These are phyloP conservation scores for Eupithecia dodoneata DNA, from an alignment of 2,888 invertebrate species.

Conservation along the genomic window DNA sequence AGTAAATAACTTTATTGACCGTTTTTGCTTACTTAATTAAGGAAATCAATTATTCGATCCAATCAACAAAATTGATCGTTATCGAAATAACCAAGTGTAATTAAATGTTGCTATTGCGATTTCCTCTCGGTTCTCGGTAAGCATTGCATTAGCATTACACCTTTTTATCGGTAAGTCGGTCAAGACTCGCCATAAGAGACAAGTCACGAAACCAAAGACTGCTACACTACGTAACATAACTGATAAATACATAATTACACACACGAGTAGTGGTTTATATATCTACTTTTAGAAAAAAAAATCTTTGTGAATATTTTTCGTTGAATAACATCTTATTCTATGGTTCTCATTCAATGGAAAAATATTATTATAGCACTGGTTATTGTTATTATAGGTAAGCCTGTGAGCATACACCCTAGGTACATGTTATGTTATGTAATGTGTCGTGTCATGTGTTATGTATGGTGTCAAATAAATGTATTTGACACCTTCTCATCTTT, in stretches of 20 bases:
- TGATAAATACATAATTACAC: slow-evolving; percentile 7
- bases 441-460: no score
- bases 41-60: slow-evolving; percentile 21
- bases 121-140: slow-evolving; percentile 29
- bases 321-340: background rate
- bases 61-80: slow-evolving; percentile 28
- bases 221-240: slow-evolving; percentile 1
- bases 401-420: no score
- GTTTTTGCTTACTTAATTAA: slow-evolving; percentile 11
- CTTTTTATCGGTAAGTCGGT: slow-evolving; percentile 34
- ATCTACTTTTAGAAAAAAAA: background rate
- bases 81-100: slow-evolving; percentile 26
- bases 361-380: no score
- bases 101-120: slow-evolving; percentile 27
- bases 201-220: slow-evolving; percentile 39
- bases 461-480: no score
- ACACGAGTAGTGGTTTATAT: background rate
- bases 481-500: no score
- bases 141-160: slow-evolving; percentile 39
- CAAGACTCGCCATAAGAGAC: slow-evolving; percentile 34
- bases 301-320: background rate
- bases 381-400: no score
- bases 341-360: background rate
- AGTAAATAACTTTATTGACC: background rate
- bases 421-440: no score